phyloP scores from a whole-genome alignment of 2,113 vertebrate genomes.

The Etheostoma cragini region DNA sequence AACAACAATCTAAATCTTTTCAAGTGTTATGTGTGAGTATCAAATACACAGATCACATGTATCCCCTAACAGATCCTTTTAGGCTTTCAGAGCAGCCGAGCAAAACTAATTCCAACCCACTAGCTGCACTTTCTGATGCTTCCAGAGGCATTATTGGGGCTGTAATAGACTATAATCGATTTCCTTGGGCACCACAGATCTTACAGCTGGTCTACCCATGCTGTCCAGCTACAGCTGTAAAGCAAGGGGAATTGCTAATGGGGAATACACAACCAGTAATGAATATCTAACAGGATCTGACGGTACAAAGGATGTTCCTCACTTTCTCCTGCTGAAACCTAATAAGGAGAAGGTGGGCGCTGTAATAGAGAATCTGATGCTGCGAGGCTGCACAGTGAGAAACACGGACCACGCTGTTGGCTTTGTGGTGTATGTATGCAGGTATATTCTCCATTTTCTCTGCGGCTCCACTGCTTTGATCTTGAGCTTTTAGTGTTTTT shows the following conservation, averaged over 20 bases:
- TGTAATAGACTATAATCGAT: constrained; percentile 74
- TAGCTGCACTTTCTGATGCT: constrained; percentile 57
- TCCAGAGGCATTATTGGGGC: constrained; percentile 56
- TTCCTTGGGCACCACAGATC: constrained; percentile 62
- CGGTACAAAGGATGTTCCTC: constrained; percentile 62
- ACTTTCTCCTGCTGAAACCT: constrained; percentile 73
- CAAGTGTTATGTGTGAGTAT: constrained; percentile 89
- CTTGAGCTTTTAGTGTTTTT: not conserved
- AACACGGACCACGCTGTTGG: constrained; percentile 93
- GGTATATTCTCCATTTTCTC: constrained; percentile 79
- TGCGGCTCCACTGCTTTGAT: constrained; percentile 5
- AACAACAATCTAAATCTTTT: constrained; percentile 92
- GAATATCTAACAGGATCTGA: constrained; percentile 69
- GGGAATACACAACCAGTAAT: constrained; percentile 60
- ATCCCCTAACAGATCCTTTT: constrained; percentile 46
- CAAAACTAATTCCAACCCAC: constrained; percentile 70
- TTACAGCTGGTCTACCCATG: constrained; percentile 50
- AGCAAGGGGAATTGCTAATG: constrained; percentile 64
- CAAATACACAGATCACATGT: constrained; percentile 39
- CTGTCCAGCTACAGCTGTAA: constrained; percentile 48
- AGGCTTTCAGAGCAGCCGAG: constrained; percentile 49
- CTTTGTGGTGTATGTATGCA: constrained; percentile 96
- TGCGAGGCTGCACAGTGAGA: constrained; percentile 93
- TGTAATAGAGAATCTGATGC: constrained; percentile 91
- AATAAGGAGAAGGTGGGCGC: constrained; percentile 86